These are phyloP conservation scores for Acleris literana DNA, from an alignment of 2,888 invertebrate genomes.

Conservation along the genomic window DNA sequence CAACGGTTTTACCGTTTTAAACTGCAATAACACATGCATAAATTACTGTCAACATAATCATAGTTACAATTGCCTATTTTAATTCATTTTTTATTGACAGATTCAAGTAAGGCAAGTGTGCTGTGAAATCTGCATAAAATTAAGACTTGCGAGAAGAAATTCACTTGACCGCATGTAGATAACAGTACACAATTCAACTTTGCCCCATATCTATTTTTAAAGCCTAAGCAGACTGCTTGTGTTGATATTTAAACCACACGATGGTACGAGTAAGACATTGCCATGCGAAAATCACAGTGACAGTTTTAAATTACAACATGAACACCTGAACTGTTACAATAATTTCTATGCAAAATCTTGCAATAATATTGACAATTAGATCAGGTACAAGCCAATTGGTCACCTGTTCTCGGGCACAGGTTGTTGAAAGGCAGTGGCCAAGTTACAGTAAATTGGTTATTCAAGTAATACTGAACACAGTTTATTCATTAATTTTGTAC, in stretches of 20 bases:
- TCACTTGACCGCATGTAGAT: slow-evolving; percentile 12
- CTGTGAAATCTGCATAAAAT: slow-evolving; percentile 1
- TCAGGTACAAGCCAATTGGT: slow-evolving; percentile 36
- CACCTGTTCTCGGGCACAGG: slow-evolving; percentile 33
- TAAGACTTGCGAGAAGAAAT: not conserved
- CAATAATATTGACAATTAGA: slow-evolving; percentile 33
- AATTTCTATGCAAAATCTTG: slow-evolving; percentile 33
- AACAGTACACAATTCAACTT: slow-evolving; percentile 18
- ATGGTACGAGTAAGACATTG: not conserved
- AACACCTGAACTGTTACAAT: slow-evolving; percentile 22
- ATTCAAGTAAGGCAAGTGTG: not conserved
- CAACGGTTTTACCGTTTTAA: slow-evolving; percentile 22
- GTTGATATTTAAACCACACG: not conserved
- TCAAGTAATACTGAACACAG: slow-evolving; percentile 33
- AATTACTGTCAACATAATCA: not conserved
- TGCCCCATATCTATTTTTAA: not conserved
- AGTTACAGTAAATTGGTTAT: slow-evolving; percentile 31
- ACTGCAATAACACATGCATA: slow-evolving; percentile 15
- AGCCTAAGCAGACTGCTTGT: not conserved
- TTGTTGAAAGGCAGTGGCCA: slow-evolving; percentile 31
- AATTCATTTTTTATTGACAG: not conserved
- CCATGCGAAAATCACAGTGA: slow-evolving; percentile 25
- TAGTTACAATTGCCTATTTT: not conserved
- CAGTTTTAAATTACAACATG: slow-evolving; percentile 29
- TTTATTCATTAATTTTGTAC: slow-evolving; percentile 13